These are phyloP conservation scores for Neosilurus mollespiculum DNA, from an alignment of 2,797 vertebrate species.

Conservation along the genomic window DNA sequence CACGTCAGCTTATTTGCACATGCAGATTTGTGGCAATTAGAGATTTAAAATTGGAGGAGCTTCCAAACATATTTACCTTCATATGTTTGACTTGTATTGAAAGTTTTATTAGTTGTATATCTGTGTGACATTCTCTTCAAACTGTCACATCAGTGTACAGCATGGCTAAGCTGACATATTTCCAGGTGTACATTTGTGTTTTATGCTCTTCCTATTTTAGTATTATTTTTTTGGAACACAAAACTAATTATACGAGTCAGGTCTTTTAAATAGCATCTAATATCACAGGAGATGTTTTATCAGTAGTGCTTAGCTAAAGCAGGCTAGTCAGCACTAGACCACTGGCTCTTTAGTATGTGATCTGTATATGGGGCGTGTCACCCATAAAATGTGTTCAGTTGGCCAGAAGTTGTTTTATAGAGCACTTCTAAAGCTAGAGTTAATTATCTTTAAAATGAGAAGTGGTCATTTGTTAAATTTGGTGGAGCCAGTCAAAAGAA, in stretches of 20 bases:
- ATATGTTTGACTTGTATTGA: not conserved
- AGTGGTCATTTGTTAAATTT: no score
- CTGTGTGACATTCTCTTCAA: not conserved
- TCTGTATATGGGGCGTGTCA: not conserved
- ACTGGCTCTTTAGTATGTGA: not conserved
- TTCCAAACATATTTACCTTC: not conserved
- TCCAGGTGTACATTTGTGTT: not conserved
- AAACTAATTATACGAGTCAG: not conserved
- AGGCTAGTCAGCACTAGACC: not conserved
- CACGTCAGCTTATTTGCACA: slow-evolving; percentile 17
- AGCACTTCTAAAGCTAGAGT: no score
- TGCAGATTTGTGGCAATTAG: not conserved
- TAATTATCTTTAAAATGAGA: no score
- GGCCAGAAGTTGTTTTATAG: no score
- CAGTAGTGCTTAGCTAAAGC: not conserved
- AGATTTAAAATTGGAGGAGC: not conserved
- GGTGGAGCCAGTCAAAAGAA: no score
- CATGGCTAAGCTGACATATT: not conserved
- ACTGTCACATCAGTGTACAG: not conserved
- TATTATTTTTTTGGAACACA: not conserved
- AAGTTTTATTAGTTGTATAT: not conserved
- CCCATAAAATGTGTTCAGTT: no score
- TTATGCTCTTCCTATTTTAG: not conserved
- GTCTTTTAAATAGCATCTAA: not conserved
- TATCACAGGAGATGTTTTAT: not conserved